Evolutionary conservation across 2,113 vertebrate genomes (phyloP).

Genomic region (Odocoileus hemionus): DNA sequence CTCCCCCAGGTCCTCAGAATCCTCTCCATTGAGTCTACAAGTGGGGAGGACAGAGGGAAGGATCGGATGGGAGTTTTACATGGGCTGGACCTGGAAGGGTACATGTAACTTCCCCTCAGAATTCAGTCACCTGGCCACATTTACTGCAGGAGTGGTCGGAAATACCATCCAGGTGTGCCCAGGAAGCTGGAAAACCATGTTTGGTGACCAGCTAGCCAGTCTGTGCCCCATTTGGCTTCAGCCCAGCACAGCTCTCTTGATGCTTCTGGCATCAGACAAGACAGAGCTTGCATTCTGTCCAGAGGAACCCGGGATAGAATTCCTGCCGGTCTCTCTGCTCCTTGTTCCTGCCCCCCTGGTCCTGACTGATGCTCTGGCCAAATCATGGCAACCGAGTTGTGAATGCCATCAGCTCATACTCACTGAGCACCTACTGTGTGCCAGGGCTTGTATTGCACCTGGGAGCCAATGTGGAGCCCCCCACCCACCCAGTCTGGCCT

Average conservation of each 20-base stretch:
- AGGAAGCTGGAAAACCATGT: not conserved
- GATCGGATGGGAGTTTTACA: fast-evolving
- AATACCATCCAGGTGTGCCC: not conserved
- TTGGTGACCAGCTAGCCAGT: not conserved
- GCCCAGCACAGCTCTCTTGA: not conserved
- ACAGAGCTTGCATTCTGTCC: not conserved
- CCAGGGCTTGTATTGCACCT: too few relatives aligned
- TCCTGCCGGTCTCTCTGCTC: not conserved
- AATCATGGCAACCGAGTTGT: not conserved
- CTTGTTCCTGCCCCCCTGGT: not conserved
- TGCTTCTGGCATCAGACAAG: not conserved
- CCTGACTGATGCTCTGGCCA: not conserved
- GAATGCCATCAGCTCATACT: fast-evolving
- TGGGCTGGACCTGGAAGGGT: not conserved
- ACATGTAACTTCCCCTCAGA: not conserved
- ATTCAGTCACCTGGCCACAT: not conserved
- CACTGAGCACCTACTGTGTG: not conserved
- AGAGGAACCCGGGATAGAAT: not conserved
- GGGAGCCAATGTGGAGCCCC: not conserved
- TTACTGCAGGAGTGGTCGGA: not conserved
- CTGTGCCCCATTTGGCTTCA: not conserved
- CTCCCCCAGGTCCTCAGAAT: not conserved
- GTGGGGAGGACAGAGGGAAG: not conserved
- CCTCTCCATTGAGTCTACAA: not conserved
- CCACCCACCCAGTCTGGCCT: fast-evolving